Evolutionary conservation across 2,113 vertebrate genomes (phyloP).

Genomic region (Tenrec ecaudatus): DNA sequence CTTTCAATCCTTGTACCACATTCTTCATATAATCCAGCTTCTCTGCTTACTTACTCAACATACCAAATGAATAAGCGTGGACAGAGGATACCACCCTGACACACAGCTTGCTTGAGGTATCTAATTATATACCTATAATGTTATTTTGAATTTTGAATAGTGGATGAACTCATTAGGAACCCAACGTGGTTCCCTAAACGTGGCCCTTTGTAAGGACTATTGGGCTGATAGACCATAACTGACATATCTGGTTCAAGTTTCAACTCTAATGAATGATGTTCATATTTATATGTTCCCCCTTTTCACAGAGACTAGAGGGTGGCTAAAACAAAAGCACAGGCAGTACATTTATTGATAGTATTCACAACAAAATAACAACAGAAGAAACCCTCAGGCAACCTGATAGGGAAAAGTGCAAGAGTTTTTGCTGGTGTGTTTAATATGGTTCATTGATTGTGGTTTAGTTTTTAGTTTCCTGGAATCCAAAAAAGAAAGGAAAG

Average conservation of each 20-base stretch:
- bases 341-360: neutral
- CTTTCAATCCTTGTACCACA: too few relatives aligned
- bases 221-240: neutral
- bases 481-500: neutral
- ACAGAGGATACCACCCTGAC: too few relatives aligned
- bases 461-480: neutral
- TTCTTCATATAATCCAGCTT: too few relatives aligned
- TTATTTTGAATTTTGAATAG: too few relatives aligned
- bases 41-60: too few relatives aligned
- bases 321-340: constrained; percentile 18
- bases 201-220: neutral
- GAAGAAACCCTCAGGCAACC: neutral
- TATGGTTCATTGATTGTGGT: neutral
- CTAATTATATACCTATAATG: too few relatives aligned
- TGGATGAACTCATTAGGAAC: neutral
- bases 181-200: neutral
- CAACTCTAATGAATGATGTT: neutral
- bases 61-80: too few relatives aligned
- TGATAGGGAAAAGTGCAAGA: too few relatives aligned
- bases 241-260: neutral
- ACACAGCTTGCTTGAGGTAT: too few relatives aligned
- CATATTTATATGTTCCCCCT: neutral
- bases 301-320: neutral
- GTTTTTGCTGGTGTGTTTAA: too few relatives aligned
- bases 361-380: constrained; percentile 14